Evolutionary conservation across 2,888 invertebrate species (phyloP).

Genomic region (Matsumyia berberina): DNA sequence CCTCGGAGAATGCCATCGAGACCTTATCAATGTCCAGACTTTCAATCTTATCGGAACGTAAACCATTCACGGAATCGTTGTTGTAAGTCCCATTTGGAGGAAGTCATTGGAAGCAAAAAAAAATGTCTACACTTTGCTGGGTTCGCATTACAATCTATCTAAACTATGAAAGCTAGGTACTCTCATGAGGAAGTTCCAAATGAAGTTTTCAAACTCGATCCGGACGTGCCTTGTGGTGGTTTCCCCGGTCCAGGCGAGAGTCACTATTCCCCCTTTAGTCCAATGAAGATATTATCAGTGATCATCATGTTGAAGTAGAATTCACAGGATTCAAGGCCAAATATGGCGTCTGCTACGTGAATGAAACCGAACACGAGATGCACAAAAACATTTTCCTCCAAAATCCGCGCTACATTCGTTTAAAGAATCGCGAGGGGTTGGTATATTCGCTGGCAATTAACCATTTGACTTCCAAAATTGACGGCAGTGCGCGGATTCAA

Average conservation of each 20-base stretch:
- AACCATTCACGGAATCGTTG: constrained; percentile 89
- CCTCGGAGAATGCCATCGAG: constrained; percentile 86
- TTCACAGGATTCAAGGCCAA: constrained; percentile 89
- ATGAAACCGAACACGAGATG: constrained; percentile 87
- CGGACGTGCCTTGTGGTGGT: constrained; percentile 88
- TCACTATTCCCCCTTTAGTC: constrained; percentile 94
- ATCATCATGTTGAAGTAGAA: constrained; percentile 90
- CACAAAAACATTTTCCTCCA: constrained; percentile 93
- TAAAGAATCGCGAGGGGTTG: constrained; percentile 90
- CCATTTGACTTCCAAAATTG: constrained; percentile 94
- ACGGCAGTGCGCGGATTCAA: constrained; percentile 89
- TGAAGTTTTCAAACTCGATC: constrained; percentile 88
- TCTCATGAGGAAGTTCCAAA: constrained; percentile 88
- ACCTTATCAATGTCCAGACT: constrained; percentile 90
- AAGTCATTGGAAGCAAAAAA: constrained; percentile 90
- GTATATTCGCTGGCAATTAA: constrained; percentile 92
- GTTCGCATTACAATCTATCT: constrained; percentile 96
- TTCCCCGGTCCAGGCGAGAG: constrained; percentile 96
- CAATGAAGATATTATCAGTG: constrained; percentile 94
- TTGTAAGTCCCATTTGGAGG: constrained; percentile 91
- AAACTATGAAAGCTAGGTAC: constrained; percentile 90
- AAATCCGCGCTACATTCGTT: constrained; percentile 92
- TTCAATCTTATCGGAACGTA: constrained; percentile 90
- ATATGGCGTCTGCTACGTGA: constrained; percentile 89
- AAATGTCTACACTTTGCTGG: constrained; percentile 95